Base-by-base conservation (phyloP, 2,888 invertebrate genomes). In the Phalera bucephala region DNA sequence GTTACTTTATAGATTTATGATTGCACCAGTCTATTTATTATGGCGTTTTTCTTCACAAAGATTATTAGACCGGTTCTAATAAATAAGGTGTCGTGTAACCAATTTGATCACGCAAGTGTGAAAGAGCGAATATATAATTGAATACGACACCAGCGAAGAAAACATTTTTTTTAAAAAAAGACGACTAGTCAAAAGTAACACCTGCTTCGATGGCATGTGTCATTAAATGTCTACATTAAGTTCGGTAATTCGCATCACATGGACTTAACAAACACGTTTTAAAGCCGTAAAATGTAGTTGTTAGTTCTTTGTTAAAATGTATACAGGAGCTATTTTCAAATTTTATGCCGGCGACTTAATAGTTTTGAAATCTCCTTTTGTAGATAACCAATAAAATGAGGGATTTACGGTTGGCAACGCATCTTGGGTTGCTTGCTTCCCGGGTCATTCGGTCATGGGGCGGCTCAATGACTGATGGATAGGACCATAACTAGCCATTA, bases 361-460 rank as follows among this genome's bases (percentile, higher is more conserved):
- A n/a, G n/a, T n/a, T n/a, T n/a, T n/a, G n/a, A n/a, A n/a, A n/a
- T n/a, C n/a, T n/a, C n/a, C n/a, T n/a, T n/a, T n/a, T n/a, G n/a
- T n/a, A n/a, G n/a, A n/a, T n/a, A n/a, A n/a, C n/a, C n/a, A n/a
- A n/a, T n/a, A n/a, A n/a, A n/a, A 22, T 10, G 22, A 10, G 22
- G 22, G 10, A 10, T 22, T 22, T 10, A 22, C 6, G 10, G 0
- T 22, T 10, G n/a, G 2, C 20, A 22, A 10, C 10, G 10, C 6
- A 21, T 21, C 21, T n/a, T n/a, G 7, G n/a, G 39, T 36, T 27
- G n/a, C 30, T 15, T 44, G 42, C 55, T 69, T 70, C 62, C 69
- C 48, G 58, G 63, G 61, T 66, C 67, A 40, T 39, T 36, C 55
- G 64, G 67, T 64, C 64, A 62, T 40, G 51, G 57, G 64, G 52